Conservation (phyloP, 2,113 vertebrate genomes). For the Cebidichthys violaceus region DNA sequence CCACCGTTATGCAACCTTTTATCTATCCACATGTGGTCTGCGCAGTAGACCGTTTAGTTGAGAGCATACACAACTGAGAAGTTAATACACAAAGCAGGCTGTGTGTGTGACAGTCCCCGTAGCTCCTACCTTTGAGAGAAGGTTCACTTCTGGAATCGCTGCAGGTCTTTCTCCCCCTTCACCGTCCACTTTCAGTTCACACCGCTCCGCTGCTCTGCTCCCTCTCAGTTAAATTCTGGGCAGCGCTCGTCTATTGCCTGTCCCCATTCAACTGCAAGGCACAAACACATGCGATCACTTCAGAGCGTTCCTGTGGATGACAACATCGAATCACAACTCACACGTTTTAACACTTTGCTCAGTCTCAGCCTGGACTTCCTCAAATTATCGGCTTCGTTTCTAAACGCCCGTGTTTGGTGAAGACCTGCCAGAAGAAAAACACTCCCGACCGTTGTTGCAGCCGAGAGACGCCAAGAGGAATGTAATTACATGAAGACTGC, state of each 20-base stretch:
- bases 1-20: constrained; percentile 49
- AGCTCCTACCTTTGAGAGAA: constrained; percentile 74
- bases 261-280: constrained; percentile 69
- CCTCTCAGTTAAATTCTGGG: constrained; percentile 53
- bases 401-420: constrained; percentile 29
- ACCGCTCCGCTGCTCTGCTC: constrained; percentile 42
- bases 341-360: constrained; percentile 17
- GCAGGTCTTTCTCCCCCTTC: constrained; percentile 39
- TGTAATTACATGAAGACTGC: constrained; percentile 60
- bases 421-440: constrained; percentile 48
- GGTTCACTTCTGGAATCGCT: constrained; percentile 63
- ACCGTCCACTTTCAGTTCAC: constrained; percentile 49
- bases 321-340: constrained; percentile 46
- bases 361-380: constrained; percentile 29
- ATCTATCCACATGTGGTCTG: constrained; percentile 49
- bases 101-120: not conserved
- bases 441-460: constrained; percentile 47
- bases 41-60: not conserved
- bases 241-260: constrained; percentile 54
- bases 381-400: constrained; percentile 35
- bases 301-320: constrained; percentile 45
- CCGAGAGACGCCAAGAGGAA: constrained; percentile 63
- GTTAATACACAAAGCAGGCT: not conserved
- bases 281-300: constrained; percentile 69
- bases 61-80: constrained; percentile 10